Base-by-base conservation (phyloP, 2,888 invertebrate species). In the Prenolepis imparis region DNA sequence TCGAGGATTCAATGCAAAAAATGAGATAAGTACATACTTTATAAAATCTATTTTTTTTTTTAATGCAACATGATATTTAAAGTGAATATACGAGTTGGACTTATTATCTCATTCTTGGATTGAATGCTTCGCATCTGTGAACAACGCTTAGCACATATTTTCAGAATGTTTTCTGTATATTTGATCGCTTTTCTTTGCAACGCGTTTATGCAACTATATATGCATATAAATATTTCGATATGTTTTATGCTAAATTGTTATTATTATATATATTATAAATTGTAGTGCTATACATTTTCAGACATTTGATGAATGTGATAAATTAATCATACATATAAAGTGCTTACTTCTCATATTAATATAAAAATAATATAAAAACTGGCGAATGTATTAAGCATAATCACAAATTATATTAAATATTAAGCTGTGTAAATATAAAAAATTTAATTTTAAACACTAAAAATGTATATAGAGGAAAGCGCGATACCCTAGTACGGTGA, bases 401-500 rank as follows among this genome's bases (percentile, higher is more conserved):
- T 32, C 28, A 32, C 9, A 61, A 28, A 61, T 61, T 28, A 8
- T 66, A 41, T 32, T 63, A 64, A 64, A 74, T 44, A 1, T 32
- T n/a, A 6, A 74, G 15, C 18, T 48, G 4, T 68, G 18, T 44
- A 64, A 18, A 28, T 36, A 39, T 18, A 44, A 24, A 36, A 15
- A 36, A 24, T 3, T 36, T 32, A 41, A 3, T 59, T 61, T 36
- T 48, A 28, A 48, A 21, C 3, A 59, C 1, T 41, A 48, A 66
- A 32, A 36, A 28, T 36, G 18, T 39, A 18, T 39, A 18, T 32
- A 57, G 24, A 48, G 12, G n/a, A 52, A 52, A n/a, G n/a, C n/a
- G 15, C 28, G 36, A 1, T 77, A 77, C 77, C 77, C 77, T 36
- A 77, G 15, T 68, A 57, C n/a, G n/a, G 55, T 24, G n/a, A 77